Evolutionary conservation across 2,113 vertebrate species (phyloP), one percentile per base, ranked within the genome.

Genomic region (Syrrhaptes paradoxus): DNA sequence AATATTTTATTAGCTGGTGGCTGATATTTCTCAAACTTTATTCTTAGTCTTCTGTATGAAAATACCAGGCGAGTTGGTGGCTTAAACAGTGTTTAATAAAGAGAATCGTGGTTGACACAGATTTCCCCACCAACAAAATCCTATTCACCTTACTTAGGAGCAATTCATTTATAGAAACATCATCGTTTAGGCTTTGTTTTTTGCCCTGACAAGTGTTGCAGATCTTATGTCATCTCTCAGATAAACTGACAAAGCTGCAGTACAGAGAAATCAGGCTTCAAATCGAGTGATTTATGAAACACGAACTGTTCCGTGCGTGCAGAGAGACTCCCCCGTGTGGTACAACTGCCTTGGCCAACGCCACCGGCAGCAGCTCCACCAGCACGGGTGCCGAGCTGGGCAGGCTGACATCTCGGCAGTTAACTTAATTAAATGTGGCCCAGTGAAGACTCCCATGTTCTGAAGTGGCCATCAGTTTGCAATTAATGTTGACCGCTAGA

Each of bases 241-340:
- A 19, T 43, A 65, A 86, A 45, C 82, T 55, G 82, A 93, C 91
- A 89, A 84, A 94, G 79, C 80, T 66, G 76, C 54, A 41, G 52
- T 63, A 67, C 61, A 54, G 74, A 92, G 90, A 91, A 96, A 96
- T 41, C 84, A 18, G 87, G 87, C 95, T 95, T 58, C 73, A 79
- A 32, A 90, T 77, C 46, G 28, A 91, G 84, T 84, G 93, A 96
- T 97, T 96, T 87, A 94, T 54, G 89, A 85, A 94, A 62, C 14
- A 34, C 15, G 62, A 82, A 41, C 55, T 75, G 21, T 70, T 43
- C 96, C 8, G 65, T 62, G 92, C 82, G 46, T 87, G 97, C 97
- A 59, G 93, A 95, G 97, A 75, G 55, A 97, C 98, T 98, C 98
- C 98, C 97, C 97, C 98, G 97, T 96, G 98, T 98, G 98, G 98